Evolutionary conservation across 1,140 invertebrate genomes (phyloP), one percentile per base, ranked within the genome.

Genomic region (Trinorchestia longiramus): DNA sequence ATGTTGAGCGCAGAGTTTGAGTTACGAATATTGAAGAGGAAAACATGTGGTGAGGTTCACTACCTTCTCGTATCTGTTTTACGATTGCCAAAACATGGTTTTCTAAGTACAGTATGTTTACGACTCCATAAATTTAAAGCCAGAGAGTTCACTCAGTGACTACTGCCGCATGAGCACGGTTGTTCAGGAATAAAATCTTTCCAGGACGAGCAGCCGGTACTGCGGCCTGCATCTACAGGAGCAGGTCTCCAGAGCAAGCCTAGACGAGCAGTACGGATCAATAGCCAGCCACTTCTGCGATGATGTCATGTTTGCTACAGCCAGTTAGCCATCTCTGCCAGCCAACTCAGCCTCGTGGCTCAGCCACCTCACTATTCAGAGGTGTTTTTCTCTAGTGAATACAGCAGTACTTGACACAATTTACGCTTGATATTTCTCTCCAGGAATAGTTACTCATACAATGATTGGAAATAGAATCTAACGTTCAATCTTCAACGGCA

Each of bases 261-360:
- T 90, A 90, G 88, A 41, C 43, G 43, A 43, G 36, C 88, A 90
- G 88, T 90, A 90, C 88, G 88, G 88, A 90, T 90, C 88, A 90
- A 90, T 90, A 90, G 88, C 88, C 88, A 90, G 88, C 88, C n/a
- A 43, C 3, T 11, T 41, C 43, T 90, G 88, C 28, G 88, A 43
- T 90, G 88, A 90, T 90, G 88, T 90, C 88, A 90, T 90, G 88
- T 41, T 43, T 42, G 88, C 88, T 90, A 41, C 88, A 90, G 88
- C 88, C 88, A 90, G 88, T 36, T 42, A 90, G n/a, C 4, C 88
- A 4, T 42, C 88, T 42, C 11, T 28, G 8, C 8, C 43, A 90
- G 88, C 88, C 88, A 90, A 90, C 88, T 42, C 88, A 90, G 88
- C 88, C 88, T 42, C 43, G 88, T 90, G 88, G 41, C 23, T 42